Evolutionary conservation across 2,797 vertebrate genomes (phyloP), one percentile per base, ranked within the genome.

Genomic region (Tachyglossus aculeatus): DNA sequence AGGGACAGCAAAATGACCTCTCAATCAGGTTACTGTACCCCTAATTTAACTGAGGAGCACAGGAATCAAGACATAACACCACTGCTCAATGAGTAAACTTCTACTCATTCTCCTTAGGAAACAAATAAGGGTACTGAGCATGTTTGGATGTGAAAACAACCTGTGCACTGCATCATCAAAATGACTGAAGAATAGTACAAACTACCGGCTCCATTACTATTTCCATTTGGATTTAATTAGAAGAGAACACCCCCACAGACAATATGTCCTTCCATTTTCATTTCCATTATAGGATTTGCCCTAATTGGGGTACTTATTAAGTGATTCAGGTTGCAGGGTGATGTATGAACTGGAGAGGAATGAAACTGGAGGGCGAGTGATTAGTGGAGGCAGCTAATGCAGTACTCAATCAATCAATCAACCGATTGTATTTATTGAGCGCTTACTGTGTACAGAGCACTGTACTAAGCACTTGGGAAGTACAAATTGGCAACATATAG

Each of bases 41-140:
- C 50, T 55, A 56, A 48, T 68, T 81, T 58, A 71, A 53, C 44
- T 40, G 37, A 32, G 44, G 47, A 81, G 70, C 37, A 65, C 16
- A 48, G 85, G 62, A 48, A 74, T 34, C 19, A 60, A 58, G 58
- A 70, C 54, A 47, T 67, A 67, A 36, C 38, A 59, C 33, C 36
- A 50, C 66, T 73, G 39, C 76, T 83, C 71, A 82, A 54, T 66
- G 70, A 67, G 59, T 7, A 71, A 31, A 60, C 59, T 37, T 68
- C 51, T 7, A 1, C 66, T 60, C 63, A 44, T 63, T 72, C 63
- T 80, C 73, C 29, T 41, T 32, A 51, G 55, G 52, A 83, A 86
- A 22, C 31, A 57, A 34, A 43, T 64, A 51, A 51, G 44, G 57
- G 25, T 25, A 63, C 0, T 0, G 32, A 77, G 69, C 40, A 38